Base-by-base conservation (phyloP, 2,113 vertebrate species). In the Syngnathoides biaculeatus region DNA sequence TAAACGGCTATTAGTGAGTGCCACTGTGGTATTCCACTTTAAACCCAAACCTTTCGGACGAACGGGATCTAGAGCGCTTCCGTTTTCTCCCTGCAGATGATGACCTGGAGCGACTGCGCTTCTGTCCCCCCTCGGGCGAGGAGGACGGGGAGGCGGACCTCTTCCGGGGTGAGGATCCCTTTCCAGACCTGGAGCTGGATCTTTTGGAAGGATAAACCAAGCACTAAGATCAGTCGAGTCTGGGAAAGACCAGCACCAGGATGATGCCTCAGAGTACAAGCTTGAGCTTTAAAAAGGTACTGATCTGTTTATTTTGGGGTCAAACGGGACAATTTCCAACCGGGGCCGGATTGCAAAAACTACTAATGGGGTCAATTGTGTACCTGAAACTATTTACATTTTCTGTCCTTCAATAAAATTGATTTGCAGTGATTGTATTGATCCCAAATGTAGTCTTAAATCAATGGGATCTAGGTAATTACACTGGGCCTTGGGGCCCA, bases 21-120 rank as follows among this genome's bases (percentile, higher is more conserved):
- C 88, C 94, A 94, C 91, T 88, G 84, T 93, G 91, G 95, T 95
- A 95, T 96, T 93, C 97, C 96, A 97, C 96, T 94, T 62, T 92
- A 95, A 98, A 98, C 97, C 97, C 97, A 99, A 99, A 99, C 97
- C 97, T 99, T 96, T 99, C 96, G 89, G 96, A 95, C 94, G 96
- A 98, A 93, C 88, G 95, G 86, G 97, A 98, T 95, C 95, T 94
- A 91, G 96, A 94, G 83, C 96, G 94, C 91, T 92, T 96, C 94
- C 98, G 95, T 95, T 98, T 98, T 89, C 93, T 93, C 91, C 93
- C 96, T 92, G 91, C 95, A 91, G 95, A 93, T 81, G 97, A 98
- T 78, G 97, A 98, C 92, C 95, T 94, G 92, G 97, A 99, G 81
- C 93, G 95, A 89, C 96, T 99, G 80, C 95, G 92, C 89, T 98